Evolutionary conservation across 2,113 vertebrate genomes (phyloP), one percentile per base, ranked within the genome.

Genomic region (Grammomys dolichurus): DNA sequence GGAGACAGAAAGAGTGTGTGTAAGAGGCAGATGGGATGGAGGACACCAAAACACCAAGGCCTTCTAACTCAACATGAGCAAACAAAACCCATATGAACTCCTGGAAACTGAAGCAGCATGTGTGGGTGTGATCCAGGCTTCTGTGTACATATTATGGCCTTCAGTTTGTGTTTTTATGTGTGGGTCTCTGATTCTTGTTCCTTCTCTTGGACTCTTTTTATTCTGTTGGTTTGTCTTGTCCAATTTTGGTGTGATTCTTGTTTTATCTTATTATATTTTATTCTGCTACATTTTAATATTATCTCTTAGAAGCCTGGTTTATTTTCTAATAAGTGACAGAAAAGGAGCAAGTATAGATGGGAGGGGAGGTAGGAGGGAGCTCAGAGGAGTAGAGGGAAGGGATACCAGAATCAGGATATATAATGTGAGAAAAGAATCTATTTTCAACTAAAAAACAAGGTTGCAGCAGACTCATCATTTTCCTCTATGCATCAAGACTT

Each of bases 381-480:
- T 19, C n/a, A 60, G 40, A 43, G 58, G 1, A 46, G 14, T 13
- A 31, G 82, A 46, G 14, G 16, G 58, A 85, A 31, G 58, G 3
- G n/a, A 43, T 43, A 84, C 7, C n/a, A 84, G 0, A 28, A 63
- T 63, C n/a, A 84, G n/a, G 22, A 16, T 58, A 43, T 43, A 84
- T 58, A 36, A 14, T 84, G 24, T 63, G 58, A 63, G 26, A 85
- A 85, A 85, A 85, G 5, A 60, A 84, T 28, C n/a, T 31, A 43
- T 65, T 46, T 85, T 40, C 7, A 28, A 85, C 8, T 11, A 85
- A 6, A 31, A 85, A 85, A 20, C 40, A 46, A 48, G 51, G n/a
- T 82, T 73, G 40, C 87, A 24, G 17, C 95, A 48, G 28, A 73
- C 77, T 89, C 92, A 19, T 7, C 33, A 78, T 92, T 92, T 88